Evolutionary conservation across 2,797 vertebrate species (phyloP).

Genomic region (Ataeniobius toweri): DNA sequence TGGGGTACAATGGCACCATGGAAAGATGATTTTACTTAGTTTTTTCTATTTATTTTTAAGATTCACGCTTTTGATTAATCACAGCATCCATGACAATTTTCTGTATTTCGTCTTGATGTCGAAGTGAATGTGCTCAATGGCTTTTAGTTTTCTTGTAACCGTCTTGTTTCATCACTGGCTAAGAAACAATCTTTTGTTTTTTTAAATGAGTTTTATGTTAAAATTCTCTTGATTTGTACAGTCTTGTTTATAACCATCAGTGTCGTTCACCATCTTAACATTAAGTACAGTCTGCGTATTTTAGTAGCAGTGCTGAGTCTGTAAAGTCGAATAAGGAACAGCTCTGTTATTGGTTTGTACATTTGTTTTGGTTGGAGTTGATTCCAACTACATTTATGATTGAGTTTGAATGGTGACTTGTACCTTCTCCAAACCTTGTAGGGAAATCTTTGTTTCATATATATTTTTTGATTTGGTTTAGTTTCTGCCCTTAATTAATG

Average conservation of each 20-base stretch:
- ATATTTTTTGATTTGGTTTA: constrained; percentile 85
- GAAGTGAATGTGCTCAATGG: constrained; percentile 64
- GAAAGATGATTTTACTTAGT: constrained; percentile 60
- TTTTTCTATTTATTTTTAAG: constrained; percentile 71
- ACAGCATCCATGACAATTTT: constrained; percentile 46
- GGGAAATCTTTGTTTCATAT: constrained; percentile 82
- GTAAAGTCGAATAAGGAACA: constrained; percentile 53
- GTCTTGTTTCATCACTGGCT: constrained; percentile 48
- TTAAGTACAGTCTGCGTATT: constrained; percentile 57
- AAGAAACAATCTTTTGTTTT: constrained; percentile 14
- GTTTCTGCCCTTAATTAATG: constrained; percentile 94
- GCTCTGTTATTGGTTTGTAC: constrained; percentile 63
- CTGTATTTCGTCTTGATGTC: constrained; percentile 63
- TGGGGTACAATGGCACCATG: constrained; percentile 75
- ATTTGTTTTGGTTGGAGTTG: constrained; percentile 54
- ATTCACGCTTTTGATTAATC: constrained; percentile 47
- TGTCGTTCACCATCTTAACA: constrained; percentile 58
- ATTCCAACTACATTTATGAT: constrained; percentile 57
- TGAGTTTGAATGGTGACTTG: constrained; percentile 78
- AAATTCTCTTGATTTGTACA: constrained; percentile 45
- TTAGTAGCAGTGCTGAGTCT: constrained; percentile 63
- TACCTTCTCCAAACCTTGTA: constrained; percentile 79
- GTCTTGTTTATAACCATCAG: constrained; percentile 38
- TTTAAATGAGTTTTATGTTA: constrained; percentile 27
- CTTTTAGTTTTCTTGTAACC: constrained; percentile 48